Evolutionary conservation across 2,888 invertebrate genomes (phyloP).

Genomic region (Eupsilia transversa): DNA sequence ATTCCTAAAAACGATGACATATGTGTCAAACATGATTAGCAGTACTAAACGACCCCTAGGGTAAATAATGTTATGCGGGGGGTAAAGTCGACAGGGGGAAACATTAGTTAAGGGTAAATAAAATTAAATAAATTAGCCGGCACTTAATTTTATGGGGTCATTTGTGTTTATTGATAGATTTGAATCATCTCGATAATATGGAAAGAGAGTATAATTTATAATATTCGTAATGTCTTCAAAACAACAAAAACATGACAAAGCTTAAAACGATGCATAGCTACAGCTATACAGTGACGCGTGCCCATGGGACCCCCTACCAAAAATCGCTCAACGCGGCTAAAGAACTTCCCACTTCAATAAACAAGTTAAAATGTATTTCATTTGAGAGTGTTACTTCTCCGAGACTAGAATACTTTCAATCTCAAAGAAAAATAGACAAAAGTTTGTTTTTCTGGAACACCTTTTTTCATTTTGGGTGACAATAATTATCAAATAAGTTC

Average conservation of each 20-base stretch:
- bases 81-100: slow-evolving; percentile 18
- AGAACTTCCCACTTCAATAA: not conserved
- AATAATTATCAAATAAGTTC: no score
- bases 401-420: not conserved
- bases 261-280: no score
- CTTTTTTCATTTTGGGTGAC: no score
- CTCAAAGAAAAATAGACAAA: not conserved
- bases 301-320: no score
- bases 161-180: slow-evolving; percentile 49
- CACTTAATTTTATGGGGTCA: slow-evolving; percentile 64
- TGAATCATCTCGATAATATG: slow-evolving; percentile 11
- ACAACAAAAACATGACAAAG: no score
- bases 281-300: no score
- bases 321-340: no score
- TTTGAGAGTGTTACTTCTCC: not conserved
- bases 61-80: slow-evolving; percentile 47
- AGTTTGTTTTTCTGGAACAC: not conserved
- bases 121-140: slow-evolving; percentile 68
- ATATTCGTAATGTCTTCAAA: not conserved
- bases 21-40: slow-evolving; percentile 70
- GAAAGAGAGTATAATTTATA: not conserved
- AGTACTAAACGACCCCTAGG: slow-evolving; percentile 42
- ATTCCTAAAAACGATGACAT: slow-evolving; percentile 62
- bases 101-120: slow-evolving; percentile 61
- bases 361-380: not conserved